Conservation (phyloP, 2,797 vertebrate species). For the Euthynnus affinis region DNA sequence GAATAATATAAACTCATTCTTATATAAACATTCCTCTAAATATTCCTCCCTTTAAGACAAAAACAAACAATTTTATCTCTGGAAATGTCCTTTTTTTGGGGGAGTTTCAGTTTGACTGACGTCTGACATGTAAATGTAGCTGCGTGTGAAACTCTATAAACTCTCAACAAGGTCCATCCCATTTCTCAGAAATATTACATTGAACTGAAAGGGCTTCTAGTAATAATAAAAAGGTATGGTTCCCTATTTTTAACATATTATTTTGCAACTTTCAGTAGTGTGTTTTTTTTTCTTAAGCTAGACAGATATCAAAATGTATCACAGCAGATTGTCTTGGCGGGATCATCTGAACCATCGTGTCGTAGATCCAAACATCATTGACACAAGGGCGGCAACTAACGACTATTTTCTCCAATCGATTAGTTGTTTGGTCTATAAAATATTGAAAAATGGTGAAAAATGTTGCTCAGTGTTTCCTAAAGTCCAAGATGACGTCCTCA, state of each 20-base stretch:
- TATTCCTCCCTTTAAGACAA: too few relatives aligned
- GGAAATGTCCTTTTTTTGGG: background rate
- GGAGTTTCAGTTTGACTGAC: background rate
- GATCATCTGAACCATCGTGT: too few relatives aligned
- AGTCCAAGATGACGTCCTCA: too few relatives aligned
- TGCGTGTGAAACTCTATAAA: background rate
- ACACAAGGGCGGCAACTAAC: too few relatives aligned
- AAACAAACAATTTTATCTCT: background rate
- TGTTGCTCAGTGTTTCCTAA: too few relatives aligned
- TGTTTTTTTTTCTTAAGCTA: background rate
- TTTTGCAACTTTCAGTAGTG: background rate
- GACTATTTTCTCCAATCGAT: too few relatives aligned
- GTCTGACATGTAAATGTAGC: background rate
- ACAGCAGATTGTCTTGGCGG: background rate
- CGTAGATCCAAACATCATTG: background rate
- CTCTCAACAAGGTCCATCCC: background rate
- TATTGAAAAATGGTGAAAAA: too few relatives aligned
- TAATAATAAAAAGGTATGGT: background rate
- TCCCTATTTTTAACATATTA: background rate
- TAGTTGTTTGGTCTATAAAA: too few relatives aligned
- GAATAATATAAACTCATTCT: background rate
- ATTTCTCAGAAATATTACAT: too few relatives aligned
- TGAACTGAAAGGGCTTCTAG: background rate
- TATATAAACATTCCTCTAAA: background rate
- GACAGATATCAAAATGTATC: background rate